A percentile compares a stretch with the other conserved stretches of the same genome.
Evolutionary conservation across 2,888 invertebrate species (phyloP).

Genomic region (Zaprionus obscuricornis): DNA sequence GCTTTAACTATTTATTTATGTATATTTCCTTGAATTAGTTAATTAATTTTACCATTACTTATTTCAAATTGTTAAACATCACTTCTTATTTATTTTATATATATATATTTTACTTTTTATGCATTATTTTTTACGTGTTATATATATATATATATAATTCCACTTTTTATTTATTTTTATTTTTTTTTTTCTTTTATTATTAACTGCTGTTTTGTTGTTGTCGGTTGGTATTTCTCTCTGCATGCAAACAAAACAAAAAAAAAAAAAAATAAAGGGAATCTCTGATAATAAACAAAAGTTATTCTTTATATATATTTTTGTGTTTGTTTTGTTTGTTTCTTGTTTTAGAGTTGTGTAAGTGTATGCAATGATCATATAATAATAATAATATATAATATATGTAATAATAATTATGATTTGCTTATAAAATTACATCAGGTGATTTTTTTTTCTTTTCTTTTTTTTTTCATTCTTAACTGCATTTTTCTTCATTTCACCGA

Average conservation of each 20-base stretch:
- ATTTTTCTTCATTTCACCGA: constrained; percentile 17
- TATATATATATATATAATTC: too few relatives aligned
- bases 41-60: constrained; percentile 65
- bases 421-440: constrained; percentile 77
- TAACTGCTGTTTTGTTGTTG: constrained; percentile 23
- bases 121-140: constrained; percentile 23
- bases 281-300: constrained; percentile 40
- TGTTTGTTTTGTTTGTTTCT: not conserved
- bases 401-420: constrained; percentile 38
- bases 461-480: constrained; percentile 45
- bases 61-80: constrained; percentile 59
- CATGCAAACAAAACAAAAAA: too few relatives aligned
- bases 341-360: constrained; percentile 6
- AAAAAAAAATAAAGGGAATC: constrained; percentile 24
- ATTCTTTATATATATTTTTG: constrained; percentile 8
- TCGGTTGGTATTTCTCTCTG: constrained; percentile 32
- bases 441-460: constrained; percentile 51
- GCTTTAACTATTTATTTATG: constrained; percentile 56
- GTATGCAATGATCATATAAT: constrained; percentile 55
- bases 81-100: constrained; percentile 24
- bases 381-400: constrained; percentile 16
- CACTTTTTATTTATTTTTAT: constrained; percentile 42
- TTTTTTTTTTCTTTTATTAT: constrained; percentile 33
- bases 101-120: constrained; percentile 32
- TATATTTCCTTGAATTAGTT: constrained; percentile 66